Base-by-base conservation (phyloP, 2,113 vertebrate genomes). In the Struthio camelus region DNA sequence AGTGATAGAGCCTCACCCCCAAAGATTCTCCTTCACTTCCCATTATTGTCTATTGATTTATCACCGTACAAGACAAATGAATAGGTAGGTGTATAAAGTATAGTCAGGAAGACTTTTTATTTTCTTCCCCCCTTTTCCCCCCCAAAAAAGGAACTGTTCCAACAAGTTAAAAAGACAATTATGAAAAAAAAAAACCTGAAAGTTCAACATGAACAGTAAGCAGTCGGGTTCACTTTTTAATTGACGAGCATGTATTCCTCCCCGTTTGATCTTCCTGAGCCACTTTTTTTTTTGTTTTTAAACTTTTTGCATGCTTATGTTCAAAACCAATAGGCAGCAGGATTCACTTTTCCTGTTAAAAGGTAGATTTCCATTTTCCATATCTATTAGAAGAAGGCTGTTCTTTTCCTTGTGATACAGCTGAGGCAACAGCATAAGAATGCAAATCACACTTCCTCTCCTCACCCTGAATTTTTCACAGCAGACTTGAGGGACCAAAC, bases 141-240 rank as follows among this genome's bases (percentile, higher is more conserved):
- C n/a, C n/a, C n/a, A n/a, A n/a, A n/a, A n/a, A n/a, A n/a, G n/a
- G 66, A 94, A 93, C 56, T 87, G 88, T 92, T 93, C 77, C 67
- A 95, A 95, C 92, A 97, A 95, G 89, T 96, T 86, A 90, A 77
- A 36, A 90, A 77, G 92, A 92, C 82, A 88, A 87, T 71, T 92
- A 86, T 5, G 56, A 61, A 94, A 73, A 90, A 95, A 92, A 93
- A 90, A 61, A 73, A 80, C 80, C 9, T 70, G 64, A 89, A 95
- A 93, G 92, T 95, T 94, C 94, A 94, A 27, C 0, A 0, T 32
- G 58, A 89, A 87, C 1, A 3, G 65, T 44, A 69, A 80, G 67
- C 76, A 92, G 86, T 54, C 23, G 28, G 46, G 44, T 70, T 78
- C 42, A 22, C 34, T 87, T 93, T 83, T 61, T 58, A 79, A 20